Evolutionary conservation across 2,113 vertebrate species (phyloP), one percentile per base, ranked within the genome.

Genomic region (Rhabdornis inornatus): DNA sequence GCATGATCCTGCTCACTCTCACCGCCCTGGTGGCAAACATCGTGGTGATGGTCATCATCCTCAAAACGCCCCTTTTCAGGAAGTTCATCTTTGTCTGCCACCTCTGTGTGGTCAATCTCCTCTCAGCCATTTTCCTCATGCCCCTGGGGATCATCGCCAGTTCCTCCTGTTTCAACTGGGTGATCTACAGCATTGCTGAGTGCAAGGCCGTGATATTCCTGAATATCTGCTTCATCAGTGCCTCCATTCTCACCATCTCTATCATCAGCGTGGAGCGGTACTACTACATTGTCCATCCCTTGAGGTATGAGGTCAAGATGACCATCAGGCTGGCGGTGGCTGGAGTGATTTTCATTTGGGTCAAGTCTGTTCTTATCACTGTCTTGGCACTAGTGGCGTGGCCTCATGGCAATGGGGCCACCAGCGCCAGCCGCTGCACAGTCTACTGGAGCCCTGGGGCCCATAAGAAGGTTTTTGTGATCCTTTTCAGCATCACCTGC

Each of bases 201-300:
- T 99, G 99, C 96, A 97, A 98, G 89, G 96, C 98, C 3, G 98
- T 98, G 37, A 97, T 99, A 72, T 99, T 99, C 97, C 97, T 99
- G 50, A 99, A 99, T 2, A 97, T 98, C 5, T 97, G 98, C 69
- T 98, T 99, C 95, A 98, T 99, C 59, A 98, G 98, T 5, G 98
- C 99, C 60, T 99, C 99, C 64, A 99, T 99, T 78, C 98, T 99
- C 64, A 99, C 99, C 57, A 98, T 99, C 95, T 99, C 98, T 3
- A 97, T 98, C 57, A 99, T 99, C 94, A 99, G 99, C 0, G 97
- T 99, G n/a, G 99, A 99, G 94, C 97, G 99, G 35, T 99, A 99
- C 96, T 99, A 99, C 94, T 99, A 99, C 96, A 99, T 99, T 0
- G 98, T 99, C 42, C 99, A 99, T 47, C 99, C 99, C 22, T 98